Percentiles rank a stretch among this genome's conserved stretches.
These are phyloP conservation scores for Piscicola geometra DNA, from an alignment of 2,888 invertebrate species.

Conservation along the genomic window DNA sequence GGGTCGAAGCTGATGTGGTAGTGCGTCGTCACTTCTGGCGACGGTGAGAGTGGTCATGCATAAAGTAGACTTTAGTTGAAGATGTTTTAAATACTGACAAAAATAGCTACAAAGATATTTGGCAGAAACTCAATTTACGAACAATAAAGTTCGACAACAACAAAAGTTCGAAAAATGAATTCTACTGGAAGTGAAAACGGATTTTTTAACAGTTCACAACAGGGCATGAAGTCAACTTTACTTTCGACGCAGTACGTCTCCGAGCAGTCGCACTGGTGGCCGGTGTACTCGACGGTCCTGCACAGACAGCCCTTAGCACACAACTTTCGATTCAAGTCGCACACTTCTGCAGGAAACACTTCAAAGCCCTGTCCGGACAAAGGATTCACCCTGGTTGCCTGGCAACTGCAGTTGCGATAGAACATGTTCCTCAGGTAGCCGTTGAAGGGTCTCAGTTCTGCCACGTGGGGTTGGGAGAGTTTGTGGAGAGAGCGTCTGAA, in stretches of 20 bases:
- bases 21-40: slow-evolving; percentile 21
- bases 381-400: slow-evolving; percentile 45
- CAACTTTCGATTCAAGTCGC: slow-evolving; percentile 44
- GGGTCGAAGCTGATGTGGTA: slow-evolving; percentile 22
- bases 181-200: too few species aligned
- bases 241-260: slow-evolving; percentile 47
- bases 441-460: slow-evolving; percentile 44
- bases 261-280: slow-evolving; percentile 49
- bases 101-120: too few species aligned
- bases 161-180: too few species aligned
- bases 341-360: slow-evolving; percentile 45
- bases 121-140: too few species aligned
- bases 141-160: too few species aligned
- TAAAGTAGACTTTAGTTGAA: neutral
- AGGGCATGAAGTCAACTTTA: slow-evolving; percentile 43
- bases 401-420: slow-evolving; percentile 52
- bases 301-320: slow-evolving; percentile 15
- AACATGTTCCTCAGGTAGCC: slow-evolving; percentile 52
- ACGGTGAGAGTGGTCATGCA: neutral
- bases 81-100: neutral
- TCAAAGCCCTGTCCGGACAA: slow-evolving; percentile 45
- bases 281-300: slow-evolving; percentile 42
- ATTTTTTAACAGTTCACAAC: too few species aligned
- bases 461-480: slow-evolving; percentile 47
- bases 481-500: slow-evolving; percentile 41